phyloP scores from a whole-genome alignment of 1,140 invertebrate genomes.

The Pseudomyrmex flavicornis region DNA sequence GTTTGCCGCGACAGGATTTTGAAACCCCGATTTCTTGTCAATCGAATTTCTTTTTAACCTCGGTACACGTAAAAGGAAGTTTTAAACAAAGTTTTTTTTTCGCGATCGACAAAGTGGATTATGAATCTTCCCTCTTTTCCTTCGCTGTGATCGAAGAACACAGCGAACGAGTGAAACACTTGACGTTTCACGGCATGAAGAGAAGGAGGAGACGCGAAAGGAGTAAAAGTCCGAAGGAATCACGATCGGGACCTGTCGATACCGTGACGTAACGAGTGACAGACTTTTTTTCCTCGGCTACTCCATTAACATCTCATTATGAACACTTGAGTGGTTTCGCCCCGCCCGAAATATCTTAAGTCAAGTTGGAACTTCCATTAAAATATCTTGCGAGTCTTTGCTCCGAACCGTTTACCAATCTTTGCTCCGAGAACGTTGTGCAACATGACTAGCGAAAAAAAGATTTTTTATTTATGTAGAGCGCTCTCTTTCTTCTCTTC shows the following conservation, averaged over 20 bases:
- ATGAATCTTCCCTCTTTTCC: conserved; percentile 13
- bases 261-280: conserved; percentile 78
- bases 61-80: neutral
- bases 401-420: conserved; percentile 50
- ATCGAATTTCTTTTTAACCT: neutral
- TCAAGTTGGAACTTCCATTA: conserved; percentile 82
- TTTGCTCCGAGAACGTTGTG: neutral
- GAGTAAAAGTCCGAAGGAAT: conserved; percentile 39
- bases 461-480: conserved; percentile 6
- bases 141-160: conserved; percentile 10
- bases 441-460: neutral
- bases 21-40: conserved; percentile 36
- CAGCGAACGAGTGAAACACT: neutral
- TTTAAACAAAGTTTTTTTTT: conserved; percentile 49
- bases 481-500: conserved; percentile 31
- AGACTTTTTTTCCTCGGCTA: conserved; percentile 77
- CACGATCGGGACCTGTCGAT: conserved; percentile 76
- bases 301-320: conserved; percentile 84
- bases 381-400: conserved; percentile 79
- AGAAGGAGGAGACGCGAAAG: conserved; percentile 8
- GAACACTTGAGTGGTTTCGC: conserved; percentile 76
- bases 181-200: conserved; percentile 23
- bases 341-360: conserved; percentile 79
- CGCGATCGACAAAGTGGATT: conserved; percentile 74
- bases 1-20: conserved; percentile 9